Base-by-base conservation (phyloP, 2,113 vertebrate species). In the Osmerus mordax region DNA sequence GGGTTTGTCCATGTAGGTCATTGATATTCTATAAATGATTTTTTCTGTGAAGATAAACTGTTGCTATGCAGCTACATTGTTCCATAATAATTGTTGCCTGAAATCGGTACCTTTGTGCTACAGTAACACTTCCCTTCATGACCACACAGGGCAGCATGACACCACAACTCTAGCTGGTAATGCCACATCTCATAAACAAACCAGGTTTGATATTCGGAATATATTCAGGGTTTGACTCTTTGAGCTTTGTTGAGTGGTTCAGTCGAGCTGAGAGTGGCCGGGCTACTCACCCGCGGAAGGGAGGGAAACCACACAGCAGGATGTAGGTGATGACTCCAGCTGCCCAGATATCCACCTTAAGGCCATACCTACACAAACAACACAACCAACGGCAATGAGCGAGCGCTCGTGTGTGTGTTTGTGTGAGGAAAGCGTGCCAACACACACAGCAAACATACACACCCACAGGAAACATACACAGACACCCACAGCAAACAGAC, bases 331-430 rank as follows among this genome's bases (percentile, higher is more conserved):
- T 99, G 86, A 99, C 95, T 0, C 97, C 97, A 3, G 97, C 96
- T 2, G 97, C 97, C 97, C 97, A 99, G 63, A 99, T 90, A 77
- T 99, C 97, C 87, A 99, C 97, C 88, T 99, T 99, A 83, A 99
- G 87, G 66, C 97, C 97, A 0, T 99, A 99, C 0, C 97, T 99
- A 81, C 74, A 61, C 75, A 9, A 19, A 3, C 25, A 29, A 1
- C 15, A 63, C 3, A n/a, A 16, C 14, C 32, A 25, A 63, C 4
- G 23, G 4, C 14, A 55, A 16, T 55, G 54, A 16, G 54, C 18
- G 54, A 16, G 54, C 4, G 54, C 18, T 7, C 2, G 54, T 55
- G 54, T 18, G 54, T 2, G 54, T 16, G 15, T 55, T 6, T 16
- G 54, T 18, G 54, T 55, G 54, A 16, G 54, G 15, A 14, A 14